These are phyloP conservation scores for Stictonetta naevosa DNA, from an alignment of 2,113 vertebrate species.

Conservation along the genomic window DNA sequence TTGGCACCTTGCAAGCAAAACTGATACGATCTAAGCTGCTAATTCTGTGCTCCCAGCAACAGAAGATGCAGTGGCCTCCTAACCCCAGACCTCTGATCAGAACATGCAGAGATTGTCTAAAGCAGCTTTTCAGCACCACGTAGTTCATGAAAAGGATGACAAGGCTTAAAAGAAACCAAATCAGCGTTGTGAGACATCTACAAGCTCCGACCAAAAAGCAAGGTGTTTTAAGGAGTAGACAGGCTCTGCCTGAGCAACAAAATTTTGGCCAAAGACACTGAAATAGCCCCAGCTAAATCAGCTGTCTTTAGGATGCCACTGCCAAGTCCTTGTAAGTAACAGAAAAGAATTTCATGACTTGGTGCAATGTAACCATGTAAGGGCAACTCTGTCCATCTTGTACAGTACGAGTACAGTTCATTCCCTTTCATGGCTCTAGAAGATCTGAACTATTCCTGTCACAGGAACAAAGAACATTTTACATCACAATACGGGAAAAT, in stretches of 20 bases:
- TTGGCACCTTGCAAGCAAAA: background rate
- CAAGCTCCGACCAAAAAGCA: background rate
- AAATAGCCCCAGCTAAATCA: conserved; percentile 52
- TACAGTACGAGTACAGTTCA: conserved; percentile 56
- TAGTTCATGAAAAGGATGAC: background rate
- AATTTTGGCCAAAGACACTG: conserved; percentile 28
- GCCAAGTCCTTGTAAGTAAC: conserved; percentile 58
- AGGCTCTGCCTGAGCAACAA: background rate
- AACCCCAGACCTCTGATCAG: background rate
- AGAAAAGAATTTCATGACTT: conserved; percentile 72
- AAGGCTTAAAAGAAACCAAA: background rate
- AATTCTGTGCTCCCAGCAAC: background rate
- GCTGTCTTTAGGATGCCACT: conserved; percentile 57
- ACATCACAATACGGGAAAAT: conserved; percentile 47
- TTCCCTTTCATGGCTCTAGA: conserved; percentile 76
- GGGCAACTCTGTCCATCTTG: conserved; percentile 65
- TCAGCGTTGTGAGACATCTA: background rate
- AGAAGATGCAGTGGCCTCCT: background rate
- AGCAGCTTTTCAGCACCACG: background rate
- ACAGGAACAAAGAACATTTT: conserved; percentile 45
- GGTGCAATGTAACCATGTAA: conserved; percentile 77
- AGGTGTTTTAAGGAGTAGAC: background rate
- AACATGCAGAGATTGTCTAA: background rate
- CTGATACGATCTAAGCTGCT: background rate
- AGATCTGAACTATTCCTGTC: conserved; percentile 70